phyloP scores from a whole-genome alignment of 2,797 vertebrate species.

The Eidolon dupreanum region DNA sequence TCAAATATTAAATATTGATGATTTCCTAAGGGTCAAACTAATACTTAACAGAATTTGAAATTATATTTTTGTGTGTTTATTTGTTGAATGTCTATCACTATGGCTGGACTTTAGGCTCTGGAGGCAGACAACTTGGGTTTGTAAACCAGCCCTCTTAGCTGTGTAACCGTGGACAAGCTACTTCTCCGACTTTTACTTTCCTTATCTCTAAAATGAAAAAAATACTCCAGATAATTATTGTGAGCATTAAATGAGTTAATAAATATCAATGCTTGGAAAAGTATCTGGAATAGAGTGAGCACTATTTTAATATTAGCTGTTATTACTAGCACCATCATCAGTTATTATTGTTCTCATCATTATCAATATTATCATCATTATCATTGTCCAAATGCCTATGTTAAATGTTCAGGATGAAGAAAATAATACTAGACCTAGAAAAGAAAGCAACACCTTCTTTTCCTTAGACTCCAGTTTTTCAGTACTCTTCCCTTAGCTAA shows the following conservation, averaged over 20 bases:
- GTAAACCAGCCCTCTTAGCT: neutral
- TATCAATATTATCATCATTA: neutral
- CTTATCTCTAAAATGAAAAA: constrained; percentile 15
- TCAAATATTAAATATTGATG: neutral
- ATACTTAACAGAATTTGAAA: constrained; percentile 1
- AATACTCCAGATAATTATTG: neutral
- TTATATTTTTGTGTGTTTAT: neutral
- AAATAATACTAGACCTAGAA: neutral
- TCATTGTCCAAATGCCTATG: neutral
- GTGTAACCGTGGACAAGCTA: neutral
- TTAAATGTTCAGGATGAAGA: neutral
- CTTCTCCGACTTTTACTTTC: neutral
- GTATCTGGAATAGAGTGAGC: neutral
- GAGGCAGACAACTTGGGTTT: neutral
- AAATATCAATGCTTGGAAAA: neutral
- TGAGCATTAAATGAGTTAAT: neutral
- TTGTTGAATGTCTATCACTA: neutral
- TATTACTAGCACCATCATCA: neutral
- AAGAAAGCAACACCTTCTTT: neutral
- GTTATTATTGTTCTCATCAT: neutral
- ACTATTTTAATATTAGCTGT: neutral
- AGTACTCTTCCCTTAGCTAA: neutral
- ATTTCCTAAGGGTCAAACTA: neutral
- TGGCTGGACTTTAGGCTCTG: neutral
- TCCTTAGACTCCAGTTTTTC: neutral